Evolutionary conservation across 2,113 vertebrate genomes (phyloP).

Genomic region (Xiphias gladius): DNA sequence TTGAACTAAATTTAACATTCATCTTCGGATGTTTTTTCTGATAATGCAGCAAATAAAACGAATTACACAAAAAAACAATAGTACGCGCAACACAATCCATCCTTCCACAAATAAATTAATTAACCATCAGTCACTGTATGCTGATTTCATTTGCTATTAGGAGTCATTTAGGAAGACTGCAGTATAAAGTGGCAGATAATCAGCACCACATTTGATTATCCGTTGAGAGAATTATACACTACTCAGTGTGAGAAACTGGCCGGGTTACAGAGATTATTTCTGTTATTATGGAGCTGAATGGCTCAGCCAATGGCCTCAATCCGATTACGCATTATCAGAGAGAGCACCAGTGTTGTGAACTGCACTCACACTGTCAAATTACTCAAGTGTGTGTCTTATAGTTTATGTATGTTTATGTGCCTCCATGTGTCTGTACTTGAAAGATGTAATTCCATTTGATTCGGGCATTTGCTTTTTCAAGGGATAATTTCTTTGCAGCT

Average conservation of each 20-base stretch:
- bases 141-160: conserved; percentile 66
- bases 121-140: conserved; percentile 60
- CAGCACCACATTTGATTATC: conserved; percentile 72
- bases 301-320: conserved; percentile 51
- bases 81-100: conserved; percentile 29
- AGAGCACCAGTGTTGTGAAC: conserved; percentile 11
- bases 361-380: background rate
- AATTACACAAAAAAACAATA: conserved; percentile 49
- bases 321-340: conserved; percentile 47
- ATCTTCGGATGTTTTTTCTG: conserved; percentile 9
- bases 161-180: conserved; percentile 55
- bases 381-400: conserved; percentile 8
- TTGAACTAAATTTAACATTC: conserved; percentile 30
- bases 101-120: conserved; percentile 64
- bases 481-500: conserved; percentile 25
- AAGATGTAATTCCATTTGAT: background rate
- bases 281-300: conserved; percentile 57
- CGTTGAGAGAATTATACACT: conserved; percentile 54
- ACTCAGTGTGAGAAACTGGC: conserved; percentile 44
- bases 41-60: conserved; percentile 45
- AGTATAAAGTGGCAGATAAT: conserved; percentile 63
- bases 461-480: conserved; percentile 9
- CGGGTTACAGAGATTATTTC: conserved; percentile 63
- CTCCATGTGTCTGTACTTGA: background rate
- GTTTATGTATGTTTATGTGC: background rate